Conservation (phyloP, 2,888 invertebrate species). For the Oscheius sp. region DNA sequence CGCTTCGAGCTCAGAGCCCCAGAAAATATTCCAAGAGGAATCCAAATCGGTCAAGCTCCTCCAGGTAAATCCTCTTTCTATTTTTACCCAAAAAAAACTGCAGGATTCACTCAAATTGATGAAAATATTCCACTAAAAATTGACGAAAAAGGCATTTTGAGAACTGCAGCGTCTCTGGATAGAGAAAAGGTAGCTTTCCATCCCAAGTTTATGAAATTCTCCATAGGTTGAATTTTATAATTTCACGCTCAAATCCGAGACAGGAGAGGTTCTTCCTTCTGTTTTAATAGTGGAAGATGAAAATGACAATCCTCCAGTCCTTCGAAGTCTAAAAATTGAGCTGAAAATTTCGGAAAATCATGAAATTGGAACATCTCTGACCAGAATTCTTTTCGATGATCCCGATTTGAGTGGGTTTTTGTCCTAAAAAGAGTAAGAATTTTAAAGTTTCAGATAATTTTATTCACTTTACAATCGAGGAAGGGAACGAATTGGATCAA, state of each 20-base stretch:
- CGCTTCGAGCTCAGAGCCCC: conserved; percentile 4
- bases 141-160: background rate
- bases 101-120: background rate
- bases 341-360: conserved; percentile 23
- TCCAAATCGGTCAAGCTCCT: conserved; percentile 22
- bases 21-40: conserved; percentile 33
- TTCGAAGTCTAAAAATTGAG: background rate
- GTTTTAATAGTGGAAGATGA: conserved; percentile 18
- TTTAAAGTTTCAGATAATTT: background rate
- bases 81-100: background rate
- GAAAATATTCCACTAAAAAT: background rate
- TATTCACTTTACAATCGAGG: conserved; percentile 9
- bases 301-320: conserved; percentile 25
- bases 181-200: conserved; percentile 14
- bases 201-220: too few relatives aligned
- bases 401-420: conserved; percentile 29
- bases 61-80: background rate
- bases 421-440: background rate
- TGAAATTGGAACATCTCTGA: conserved; percentile 27
- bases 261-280: background rate
- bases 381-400: conserved; percentile 29
- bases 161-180: conserved; percentile 9
- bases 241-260: background rate
- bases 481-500: conserved; percentile 25
- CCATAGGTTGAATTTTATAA: background rate